Base-by-base conservation (phyloP, 1,140 invertebrate genomes). In the Diploscapter pachys region DNA sequence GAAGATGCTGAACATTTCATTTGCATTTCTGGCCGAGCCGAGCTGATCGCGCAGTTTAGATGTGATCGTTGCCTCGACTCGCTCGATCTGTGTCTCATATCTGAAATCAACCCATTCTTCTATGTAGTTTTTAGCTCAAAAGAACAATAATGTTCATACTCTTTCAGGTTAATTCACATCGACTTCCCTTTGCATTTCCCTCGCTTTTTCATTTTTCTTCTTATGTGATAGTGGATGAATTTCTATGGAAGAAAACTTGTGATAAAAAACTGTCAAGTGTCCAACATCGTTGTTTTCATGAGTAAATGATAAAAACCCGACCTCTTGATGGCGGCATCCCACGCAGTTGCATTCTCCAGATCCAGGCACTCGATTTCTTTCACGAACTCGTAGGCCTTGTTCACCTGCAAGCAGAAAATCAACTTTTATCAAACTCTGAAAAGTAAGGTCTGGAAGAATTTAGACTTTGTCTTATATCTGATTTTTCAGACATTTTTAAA, bases 1-100 rank as follows among this genome's bases (percentile, higher is more conserved):
- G 88, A 97, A 98, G 82, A 98, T 98, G 55, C 94, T 89, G 87
- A 98, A 99, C 96, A 99, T 99, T 88, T 99, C 96, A 87, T 99
- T 98, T 13, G 97, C 96, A 88, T 97, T 98, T 87, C 96, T 97
- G 0, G 96, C 96, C 3, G 94, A 96, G 53, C 95, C 96, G 2
- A 99, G 89, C 85, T 99, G 96, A 87, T 99, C 96, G 68, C 96
- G 89, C 0, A 99, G 89, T 86, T 95, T 92, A 0, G 95, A 93
- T 2, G 96, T 98, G 72, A 99, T 98, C 68, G 95, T 89, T 3
- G 95, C 94, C 88, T 99, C 97, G 0, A 99, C 95, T 67, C 94
- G 90, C 86, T 97, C 95, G 81, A 99, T 99, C 72, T 94, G 90
- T 85, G 98, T 96, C 87, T 98, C 95, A 87, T 99, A 99, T 8